Percentiles rank a stretch among this genome's conserved stretches.
These are phyloP conservation scores for Baccha elongata DNA, from an alignment of 2,888 invertebrate genomes.

Conservation along the genomic window DNA sequence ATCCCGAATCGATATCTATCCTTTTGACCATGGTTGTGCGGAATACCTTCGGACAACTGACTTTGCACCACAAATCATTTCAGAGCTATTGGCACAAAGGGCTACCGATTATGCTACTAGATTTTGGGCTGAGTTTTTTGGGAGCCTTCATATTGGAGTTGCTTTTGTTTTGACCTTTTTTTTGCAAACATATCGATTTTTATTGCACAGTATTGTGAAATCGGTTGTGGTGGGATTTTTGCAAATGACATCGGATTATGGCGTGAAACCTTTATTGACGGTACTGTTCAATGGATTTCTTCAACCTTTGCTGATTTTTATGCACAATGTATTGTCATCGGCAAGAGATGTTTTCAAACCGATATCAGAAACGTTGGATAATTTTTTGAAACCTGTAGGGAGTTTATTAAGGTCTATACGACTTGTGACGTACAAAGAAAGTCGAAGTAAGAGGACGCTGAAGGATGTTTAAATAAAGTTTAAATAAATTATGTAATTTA, in stretches of 20 bases:
- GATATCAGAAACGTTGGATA: conserved; percentile 84
- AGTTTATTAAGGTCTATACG: conserved; percentile 77
- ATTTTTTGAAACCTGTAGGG: conserved; percentile 80
- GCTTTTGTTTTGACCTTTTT: conserved; percentile 85
- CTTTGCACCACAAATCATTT: conserved; percentile 84
- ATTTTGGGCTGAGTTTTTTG: conserved; percentile 88
- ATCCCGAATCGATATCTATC: conserved; percentile 85
- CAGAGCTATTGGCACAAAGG: conserved; percentile 85
- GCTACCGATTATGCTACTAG: conserved; percentile 85
- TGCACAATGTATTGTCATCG: conserved; percentile 85
- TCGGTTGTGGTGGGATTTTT: conserved; percentile 85
- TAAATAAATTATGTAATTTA: background rate
- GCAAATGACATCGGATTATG: conserved; percentile 87
- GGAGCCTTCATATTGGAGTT: conserved; percentile 85
- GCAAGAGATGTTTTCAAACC: conserved; percentile 86
- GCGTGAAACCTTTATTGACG: conserved; percentile 86
- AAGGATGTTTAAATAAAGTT: conserved; percentile 12
- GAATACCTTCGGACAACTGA: conserved; percentile 86
- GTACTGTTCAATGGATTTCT: conserved; percentile 86
- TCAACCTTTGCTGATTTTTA: conserved; percentile 87
- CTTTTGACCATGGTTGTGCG: conserved; percentile 87
- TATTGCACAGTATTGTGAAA: conserved; percentile 84
- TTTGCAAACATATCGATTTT: conserved; percentile 85
- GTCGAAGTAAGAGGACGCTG: background rate
- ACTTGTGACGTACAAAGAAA: conserved; percentile 76